Conservation (phyloP, 2,113 vertebrate species). For the Castor canadensis region DNA sequence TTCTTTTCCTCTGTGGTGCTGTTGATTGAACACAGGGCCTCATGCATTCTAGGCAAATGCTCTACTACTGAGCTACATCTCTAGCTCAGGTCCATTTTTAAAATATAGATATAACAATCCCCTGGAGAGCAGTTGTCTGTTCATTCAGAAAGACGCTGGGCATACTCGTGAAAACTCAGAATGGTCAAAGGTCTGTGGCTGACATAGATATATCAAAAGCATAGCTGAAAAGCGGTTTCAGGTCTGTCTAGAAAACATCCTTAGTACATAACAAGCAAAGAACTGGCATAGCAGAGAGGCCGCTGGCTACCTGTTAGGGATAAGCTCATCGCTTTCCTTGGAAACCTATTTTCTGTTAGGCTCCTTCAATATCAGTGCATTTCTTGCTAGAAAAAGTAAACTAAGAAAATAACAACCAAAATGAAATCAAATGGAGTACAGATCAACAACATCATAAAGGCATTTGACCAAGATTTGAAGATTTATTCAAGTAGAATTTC, state of each 20-base stretch:
- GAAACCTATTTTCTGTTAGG: not conserved
- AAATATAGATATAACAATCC: not conserved
- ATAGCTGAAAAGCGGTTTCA: not conserved
- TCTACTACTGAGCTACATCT: not conserved
- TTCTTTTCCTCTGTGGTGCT: not conserved
- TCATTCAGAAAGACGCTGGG: not conserved
- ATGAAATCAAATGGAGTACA: not conserved
- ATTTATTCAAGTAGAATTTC: not conserved
- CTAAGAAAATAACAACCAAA: not conserved
- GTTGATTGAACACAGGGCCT: not conserved
- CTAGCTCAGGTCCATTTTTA: too few relatives aligned
- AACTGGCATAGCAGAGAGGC: not conserved
- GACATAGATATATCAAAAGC: not conserved
- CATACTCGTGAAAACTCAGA: not conserved
- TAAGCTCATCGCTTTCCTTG: not conserved
- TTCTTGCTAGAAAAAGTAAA: not conserved
- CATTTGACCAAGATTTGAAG: not conserved
- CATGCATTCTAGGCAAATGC: not conserved
- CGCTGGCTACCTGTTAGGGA: too few relatives aligned
- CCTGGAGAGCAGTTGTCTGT: not conserved
- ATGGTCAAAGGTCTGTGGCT: not conserved
- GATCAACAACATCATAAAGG: not conserved
- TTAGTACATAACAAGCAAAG: not conserved
- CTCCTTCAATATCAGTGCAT: not conserved
- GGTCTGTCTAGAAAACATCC: not conserved